These are phyloP conservation scores for Saccostrea cuccullata DNA, from an alignment of 1,140 invertebrate genomes.

Conservation along the genomic window DNA sequence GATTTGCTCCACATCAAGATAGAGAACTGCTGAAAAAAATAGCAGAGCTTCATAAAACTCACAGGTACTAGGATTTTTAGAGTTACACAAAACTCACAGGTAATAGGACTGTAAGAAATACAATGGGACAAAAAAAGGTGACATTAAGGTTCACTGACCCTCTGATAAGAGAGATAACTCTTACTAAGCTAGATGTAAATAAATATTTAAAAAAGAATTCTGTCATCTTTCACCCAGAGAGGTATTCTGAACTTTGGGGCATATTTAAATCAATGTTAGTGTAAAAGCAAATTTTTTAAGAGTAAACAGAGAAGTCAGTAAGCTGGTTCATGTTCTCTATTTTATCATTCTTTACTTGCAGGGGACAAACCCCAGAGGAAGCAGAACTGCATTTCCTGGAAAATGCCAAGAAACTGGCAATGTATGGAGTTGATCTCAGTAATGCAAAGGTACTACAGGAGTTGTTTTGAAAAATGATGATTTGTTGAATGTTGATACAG, in stretches of 20 bases:
- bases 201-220: no score
- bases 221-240: no score
- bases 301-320: no score
- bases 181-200: no score
- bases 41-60: conserved; percentile 95
- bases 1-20: conserved; percentile 90
- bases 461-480: not conserved
- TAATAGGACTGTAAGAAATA: conserved; percentile 75
- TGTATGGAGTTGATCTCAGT: conserved; percentile 98
- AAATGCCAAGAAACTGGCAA: conserved; percentile 97
- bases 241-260: no score
- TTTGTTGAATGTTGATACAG: no score
- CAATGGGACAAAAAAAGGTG: no score
- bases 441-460: conserved; percentile 86
- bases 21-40: conserved; percentile 95
- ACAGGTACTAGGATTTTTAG: conserved; percentile 84
- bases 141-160: no score
- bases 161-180: no score
- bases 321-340: not conserved
- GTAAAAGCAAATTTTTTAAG: no score
- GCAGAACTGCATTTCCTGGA: conserved; percentile 97
- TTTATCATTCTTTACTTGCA: conserved; percentile 76
- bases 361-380: conserved; percentile 96
- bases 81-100: conserved; percentile 92
- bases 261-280: no score